phyloP scores from a whole-genome alignment of 2,888 invertebrate species.

The Tenodera sinensis region DNA sequence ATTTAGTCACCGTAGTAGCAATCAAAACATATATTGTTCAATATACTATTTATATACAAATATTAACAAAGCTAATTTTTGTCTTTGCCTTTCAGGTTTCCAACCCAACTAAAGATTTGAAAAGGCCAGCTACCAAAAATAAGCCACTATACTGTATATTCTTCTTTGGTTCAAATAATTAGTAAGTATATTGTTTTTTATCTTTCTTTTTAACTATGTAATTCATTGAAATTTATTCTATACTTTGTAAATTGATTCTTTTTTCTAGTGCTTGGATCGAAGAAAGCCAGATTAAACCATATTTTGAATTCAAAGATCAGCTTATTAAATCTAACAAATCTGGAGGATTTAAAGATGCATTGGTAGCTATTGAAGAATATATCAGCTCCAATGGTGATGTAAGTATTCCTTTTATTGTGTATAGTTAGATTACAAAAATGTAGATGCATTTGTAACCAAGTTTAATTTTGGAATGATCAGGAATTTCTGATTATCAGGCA shows the following conservation, averaged over 20 bases:
- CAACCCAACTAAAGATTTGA: constrained; percentile 71
- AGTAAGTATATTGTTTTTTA: constrained; percentile 63
- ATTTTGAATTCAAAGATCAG: constrained; percentile 73
- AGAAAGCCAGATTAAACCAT: constrained; percentile 76
- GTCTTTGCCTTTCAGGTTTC: constrained; percentile 60
- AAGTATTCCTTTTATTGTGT: constrained; percentile 34
- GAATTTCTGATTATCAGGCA: too few species aligned
- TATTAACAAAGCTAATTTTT: background rate
- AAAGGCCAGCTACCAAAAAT: constrained; percentile 73
- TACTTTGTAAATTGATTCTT: constrained; percentile 28
- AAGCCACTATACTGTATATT: constrained; percentile 77
- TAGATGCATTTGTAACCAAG: too few species aligned
- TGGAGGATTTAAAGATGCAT: constrained; percentile 71
- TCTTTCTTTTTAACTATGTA: constrained; percentile 27
- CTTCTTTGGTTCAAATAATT: constrained; percentile 93
- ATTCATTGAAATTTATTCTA: background rate
- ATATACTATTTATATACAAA: too few species aligned
- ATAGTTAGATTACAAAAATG: too few species aligned
- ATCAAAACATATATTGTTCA: too few species aligned
- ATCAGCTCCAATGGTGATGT: constrained; percentile 59
- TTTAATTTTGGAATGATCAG: too few species aligned
- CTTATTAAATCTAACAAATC: constrained; percentile 72
- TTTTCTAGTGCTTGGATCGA: constrained; percentile 83
- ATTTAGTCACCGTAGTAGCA: too few species aligned
- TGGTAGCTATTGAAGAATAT: constrained; percentile 65